Conservation (phyloP, 2,797 vertebrate species). For the Melanotaenia boesemani region DNA sequence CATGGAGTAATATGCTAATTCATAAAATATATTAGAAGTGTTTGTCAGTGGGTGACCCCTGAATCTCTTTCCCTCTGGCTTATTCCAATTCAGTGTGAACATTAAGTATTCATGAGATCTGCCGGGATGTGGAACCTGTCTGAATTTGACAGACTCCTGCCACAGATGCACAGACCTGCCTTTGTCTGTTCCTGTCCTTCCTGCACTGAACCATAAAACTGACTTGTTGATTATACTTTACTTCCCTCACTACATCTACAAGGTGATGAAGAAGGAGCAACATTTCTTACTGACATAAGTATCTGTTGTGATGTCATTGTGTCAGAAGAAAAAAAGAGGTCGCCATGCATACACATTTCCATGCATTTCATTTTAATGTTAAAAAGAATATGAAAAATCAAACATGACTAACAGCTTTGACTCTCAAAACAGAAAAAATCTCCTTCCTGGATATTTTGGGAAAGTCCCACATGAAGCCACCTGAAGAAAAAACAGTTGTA, state of each 20-base stretch:
- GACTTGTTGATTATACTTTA: constrained; percentile 42
- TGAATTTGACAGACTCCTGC: constrained; percentile 58
- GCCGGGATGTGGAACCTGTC: constrained; percentile 51
- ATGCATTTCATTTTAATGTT: not conserved
- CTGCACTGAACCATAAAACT: constrained; percentile 44
- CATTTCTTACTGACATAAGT: constrained; percentile 21
- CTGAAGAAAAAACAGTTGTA: not conserved
- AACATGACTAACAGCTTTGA: not conserved
- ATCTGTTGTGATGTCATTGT: constrained; percentile 11
- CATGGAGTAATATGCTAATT: not conserved
- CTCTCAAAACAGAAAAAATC: not conserved
- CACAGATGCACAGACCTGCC: constrained; percentile 51
- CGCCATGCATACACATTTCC: too few species aligned
- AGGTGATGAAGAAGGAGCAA: constrained; percentile 6
- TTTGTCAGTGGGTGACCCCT: constrained; percentile 14
- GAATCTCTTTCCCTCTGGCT: constrained; percentile 39
- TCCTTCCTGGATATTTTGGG: not conserved
- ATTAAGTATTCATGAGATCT: constrained; percentile 65
- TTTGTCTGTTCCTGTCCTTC: constrained; percentile 51
- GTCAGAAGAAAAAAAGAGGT: not conserved
- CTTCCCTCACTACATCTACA: constrained; percentile 11
- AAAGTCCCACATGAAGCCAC: not conserved
- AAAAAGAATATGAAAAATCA: not conserved
- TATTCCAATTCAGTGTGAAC: constrained; percentile 35
- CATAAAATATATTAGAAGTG: not conserved